Conservation (phyloP, 2,888 invertebrate genomes). For the Oxyscelio sp. region DNA sequence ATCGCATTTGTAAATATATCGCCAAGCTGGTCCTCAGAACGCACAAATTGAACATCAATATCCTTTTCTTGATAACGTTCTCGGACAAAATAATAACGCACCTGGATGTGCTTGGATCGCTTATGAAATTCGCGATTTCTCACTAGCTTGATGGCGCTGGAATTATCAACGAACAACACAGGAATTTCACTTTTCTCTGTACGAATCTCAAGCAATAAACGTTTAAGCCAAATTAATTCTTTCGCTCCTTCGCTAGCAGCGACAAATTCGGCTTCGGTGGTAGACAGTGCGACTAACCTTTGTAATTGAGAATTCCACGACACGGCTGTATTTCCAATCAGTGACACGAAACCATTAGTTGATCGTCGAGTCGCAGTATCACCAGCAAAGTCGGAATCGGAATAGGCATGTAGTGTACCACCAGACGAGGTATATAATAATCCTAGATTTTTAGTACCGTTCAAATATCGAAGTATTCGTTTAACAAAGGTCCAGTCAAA, state of each 20-base stretch:
- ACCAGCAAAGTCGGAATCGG: slow-evolving; percentile 33
- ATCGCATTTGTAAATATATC: not conserved
- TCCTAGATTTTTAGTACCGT: not conserved
- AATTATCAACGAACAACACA: not conserved
- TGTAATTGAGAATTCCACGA: too few species aligned
- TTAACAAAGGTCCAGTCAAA: slow-evolving; percentile 25
- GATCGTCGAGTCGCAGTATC: slow-evolving; percentile 22
- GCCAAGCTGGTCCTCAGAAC: not conserved
- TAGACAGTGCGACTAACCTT: too few species aligned
- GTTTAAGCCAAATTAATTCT: not conserved
- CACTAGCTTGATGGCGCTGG: not conserved
- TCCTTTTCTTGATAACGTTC: not conserved
- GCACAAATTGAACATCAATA: not conserved
- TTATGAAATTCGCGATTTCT: not conserved
- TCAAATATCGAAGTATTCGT: slow-evolving; percentile 27
- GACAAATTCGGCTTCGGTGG: not conserved
- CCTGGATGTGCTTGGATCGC: not conserved
- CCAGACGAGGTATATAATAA: not conserved
- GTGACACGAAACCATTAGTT: slow-evolving; percentile 20
- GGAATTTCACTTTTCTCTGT: not conserved
- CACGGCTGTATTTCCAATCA: too few species aligned
- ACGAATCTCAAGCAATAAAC: not conserved
- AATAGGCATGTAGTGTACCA: slow-evolving; percentile 7
- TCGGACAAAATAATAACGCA: not conserved
- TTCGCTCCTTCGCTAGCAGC: not conserved